Evolutionary conservation across 2,888 invertebrate species (phyloP).

Genomic region (Silvanus unidentatus): DNA sequence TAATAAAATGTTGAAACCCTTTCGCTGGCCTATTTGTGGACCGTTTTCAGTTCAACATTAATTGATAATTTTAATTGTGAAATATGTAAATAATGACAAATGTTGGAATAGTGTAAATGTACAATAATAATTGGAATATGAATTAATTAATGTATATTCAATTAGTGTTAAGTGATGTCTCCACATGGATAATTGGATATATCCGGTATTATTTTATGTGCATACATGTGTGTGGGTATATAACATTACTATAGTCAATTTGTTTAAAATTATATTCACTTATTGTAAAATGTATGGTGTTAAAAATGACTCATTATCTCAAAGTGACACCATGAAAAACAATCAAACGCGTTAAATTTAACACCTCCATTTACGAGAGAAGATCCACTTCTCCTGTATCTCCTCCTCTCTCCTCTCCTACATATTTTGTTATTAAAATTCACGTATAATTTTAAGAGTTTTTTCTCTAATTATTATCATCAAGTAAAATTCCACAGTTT

Average conservation of each 20-base stretch:
- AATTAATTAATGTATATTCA: slow-evolving; percentile 7
- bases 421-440: no score
- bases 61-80: slow-evolving; percentile 2
- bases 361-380: no score
- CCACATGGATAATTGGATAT: slow-evolving; percentile 6
- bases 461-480: no score
- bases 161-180: slow-evolving; percentile 8
- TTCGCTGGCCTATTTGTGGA: no score
- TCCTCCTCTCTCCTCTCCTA: no score
- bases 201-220: slow-evolving; percentile 6
- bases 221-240: slow-evolving; percentile 18
- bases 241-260: slow-evolving; percentile 9
- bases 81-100: slow-evolving; percentile 7
- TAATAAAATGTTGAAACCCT: no score
- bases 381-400: no score
- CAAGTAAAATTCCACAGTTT: no score
- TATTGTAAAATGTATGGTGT: background rate
- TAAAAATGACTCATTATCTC: slow-evolving; percentile 1
- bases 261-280: slow-evolving; percentile 17
- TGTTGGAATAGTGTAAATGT: slow-evolving; percentile 6
- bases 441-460: no score
- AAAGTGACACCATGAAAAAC: no score
- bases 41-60: no score
- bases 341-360: no score
- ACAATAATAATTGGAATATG: slow-evolving; percentile 7